A percentile compares a stretch with the other conserved stretches of the same genome.
Evolutionary conservation across 2,888 invertebrate genomes (phyloP).

Genomic region (Cremastobaeus sp.): DNA sequence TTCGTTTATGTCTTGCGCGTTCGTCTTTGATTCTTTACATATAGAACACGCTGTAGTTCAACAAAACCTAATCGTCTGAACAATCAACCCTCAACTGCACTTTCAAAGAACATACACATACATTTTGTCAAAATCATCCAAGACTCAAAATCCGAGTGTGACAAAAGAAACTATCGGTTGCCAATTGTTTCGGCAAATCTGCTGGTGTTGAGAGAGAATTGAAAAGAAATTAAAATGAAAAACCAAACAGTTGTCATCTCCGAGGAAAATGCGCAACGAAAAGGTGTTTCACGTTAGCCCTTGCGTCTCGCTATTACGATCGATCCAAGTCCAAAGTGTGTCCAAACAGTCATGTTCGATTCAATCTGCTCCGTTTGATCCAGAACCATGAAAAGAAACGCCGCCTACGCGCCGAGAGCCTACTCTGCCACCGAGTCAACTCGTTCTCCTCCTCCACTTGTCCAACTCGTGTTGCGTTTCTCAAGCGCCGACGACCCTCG

Average conservation of each 20-base stretch:
- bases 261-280: conserved; percentile 41
- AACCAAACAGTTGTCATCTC: conserved; percentile 24
- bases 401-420: too few species aligned
- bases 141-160: conserved; percentile 9
- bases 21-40: too few species aligned
- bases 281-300: conserved; percentile 20
- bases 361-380: too few species aligned
- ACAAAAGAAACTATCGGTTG: conserved; percentile 1
- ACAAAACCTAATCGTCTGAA: background rate
- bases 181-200: conserved; percentile 7
- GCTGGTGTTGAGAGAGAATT: conserved; percentile 1
- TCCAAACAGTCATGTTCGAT: background rate
- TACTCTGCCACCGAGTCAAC: too few species aligned
- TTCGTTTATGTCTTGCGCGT: too few species aligned
- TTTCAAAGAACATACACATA: conserved; percentile 9
- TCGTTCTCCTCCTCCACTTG: conserved; percentile 52
- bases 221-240: conserved; percentile 1
- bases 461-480: conserved; percentile 62
- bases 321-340: conserved; percentile 3
- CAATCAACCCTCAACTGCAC: conserved; percentile 29
- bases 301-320: conserved; percentile 14
- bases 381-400: too few species aligned
- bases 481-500: conserved; percentile 68
- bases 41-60: too few species aligned
- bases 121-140: conserved; percentile 16